A percentile compares a stretch with the other conserved stretches of the same genome.
These are phyloP conservation scores for Pedionomus torquatus DNA, from an alignment of 2,113 vertebrate species.

Conservation along the genomic window DNA sequence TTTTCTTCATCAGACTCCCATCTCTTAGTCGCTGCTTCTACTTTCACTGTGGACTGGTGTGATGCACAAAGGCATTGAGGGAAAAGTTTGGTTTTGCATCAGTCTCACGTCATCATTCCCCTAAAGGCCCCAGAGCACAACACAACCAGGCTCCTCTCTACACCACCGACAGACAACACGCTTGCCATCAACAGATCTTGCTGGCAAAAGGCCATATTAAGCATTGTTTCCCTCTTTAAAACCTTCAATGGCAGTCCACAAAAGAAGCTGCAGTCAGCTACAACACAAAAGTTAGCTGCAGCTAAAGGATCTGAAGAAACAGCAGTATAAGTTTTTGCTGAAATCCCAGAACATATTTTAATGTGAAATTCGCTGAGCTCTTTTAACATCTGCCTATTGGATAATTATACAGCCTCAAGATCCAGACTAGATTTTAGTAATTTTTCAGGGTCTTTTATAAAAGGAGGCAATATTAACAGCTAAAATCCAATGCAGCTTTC, in stretches of 20 bases:
- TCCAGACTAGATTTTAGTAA: not conserved
- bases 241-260: not conserved
- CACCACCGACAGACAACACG: not conserved
- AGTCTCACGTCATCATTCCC: not conserved
- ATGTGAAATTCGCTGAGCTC: constrained; percentile 5
- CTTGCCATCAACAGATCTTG: not conserved
- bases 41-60: not conserved
- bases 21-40: not conserved
- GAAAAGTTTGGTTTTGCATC: not conserved
- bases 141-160: not conserved
- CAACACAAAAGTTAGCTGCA: too few species aligned
- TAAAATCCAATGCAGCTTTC: not conserved
- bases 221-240: not conserved
- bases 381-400: not conserved
- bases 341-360: constrained; percentile 3
- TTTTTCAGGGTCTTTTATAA: not conserved
- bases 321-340: not conserved
- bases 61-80: not conserved
- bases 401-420: constrained; percentile 13
- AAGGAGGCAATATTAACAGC: not conserved
- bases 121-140: not conserved
- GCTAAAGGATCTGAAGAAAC: not conserved
- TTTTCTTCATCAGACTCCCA: not conserved
- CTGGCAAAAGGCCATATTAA: not conserved
- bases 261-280: not conserved